These are phyloP conservation scores for Gonioctena quinquepunctata DNA, from an alignment of 1,140 invertebrate species.

Conservation along the genomic window DNA sequence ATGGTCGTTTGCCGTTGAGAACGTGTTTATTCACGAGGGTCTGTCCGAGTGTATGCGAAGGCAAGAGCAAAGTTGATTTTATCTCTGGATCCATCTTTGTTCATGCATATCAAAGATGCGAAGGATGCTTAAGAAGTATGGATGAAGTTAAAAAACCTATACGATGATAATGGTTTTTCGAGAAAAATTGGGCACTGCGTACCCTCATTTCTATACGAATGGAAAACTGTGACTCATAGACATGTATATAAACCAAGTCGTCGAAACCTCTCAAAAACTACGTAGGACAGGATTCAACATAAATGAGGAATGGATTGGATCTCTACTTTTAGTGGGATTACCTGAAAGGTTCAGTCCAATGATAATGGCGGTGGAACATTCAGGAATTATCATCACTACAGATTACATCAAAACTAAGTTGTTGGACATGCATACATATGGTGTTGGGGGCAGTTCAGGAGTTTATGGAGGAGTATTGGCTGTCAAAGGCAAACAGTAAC, in stretches of 20 bases:
- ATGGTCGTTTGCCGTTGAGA: too few relatives aligned
- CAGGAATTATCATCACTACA: neutral
- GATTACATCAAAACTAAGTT: conserved; percentile 1
- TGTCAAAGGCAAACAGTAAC: too few relatives aligned
- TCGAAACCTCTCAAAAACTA: too few relatives aligned
- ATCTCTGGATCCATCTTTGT: conserved; percentile 22
- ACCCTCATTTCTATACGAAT: neutral
- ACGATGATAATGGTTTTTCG: conserved; percentile 14
- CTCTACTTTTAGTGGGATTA: conserved; percentile 1
- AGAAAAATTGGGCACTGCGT: conserved; percentile 14
- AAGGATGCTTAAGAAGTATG: conserved; percentile 17
- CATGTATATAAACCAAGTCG: conserved; percentile 7
- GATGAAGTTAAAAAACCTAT: conserved; percentile 23
- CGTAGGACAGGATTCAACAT: conserved; percentile 17
- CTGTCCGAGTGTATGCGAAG: neutral
- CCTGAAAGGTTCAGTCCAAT: conserved; percentile 1
- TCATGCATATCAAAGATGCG: conserved; percentile 18
- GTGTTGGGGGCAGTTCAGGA: too few relatives aligned
- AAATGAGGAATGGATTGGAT: conserved; percentile 3
- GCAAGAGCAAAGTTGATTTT: conserved; percentile 28
- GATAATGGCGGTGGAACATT: too few relatives aligned
- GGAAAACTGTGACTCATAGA: neutral
- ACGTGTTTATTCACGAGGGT: neutral
- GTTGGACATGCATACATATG: neutral
- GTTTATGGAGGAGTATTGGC: too few relatives aligned